These are phyloP conservation scores for Oophaga sylvatica DNA, from an alignment of 2,797 vertebrate genomes.

Conservation along the genomic window DNA sequence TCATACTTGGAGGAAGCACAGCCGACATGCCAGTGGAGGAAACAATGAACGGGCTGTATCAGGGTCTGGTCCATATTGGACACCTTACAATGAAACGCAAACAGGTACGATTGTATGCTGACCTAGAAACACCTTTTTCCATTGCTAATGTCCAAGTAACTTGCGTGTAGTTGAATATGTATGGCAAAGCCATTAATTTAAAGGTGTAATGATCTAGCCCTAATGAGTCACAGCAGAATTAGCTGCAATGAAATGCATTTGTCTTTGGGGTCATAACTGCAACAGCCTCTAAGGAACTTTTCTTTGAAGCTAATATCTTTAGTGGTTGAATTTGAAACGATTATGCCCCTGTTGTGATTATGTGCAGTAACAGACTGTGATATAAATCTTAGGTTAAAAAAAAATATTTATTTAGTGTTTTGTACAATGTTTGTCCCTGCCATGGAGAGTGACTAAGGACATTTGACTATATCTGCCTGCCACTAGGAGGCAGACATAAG, in stretches of 20 bases:
- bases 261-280: neutral
- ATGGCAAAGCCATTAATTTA: neutral
- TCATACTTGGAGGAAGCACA: conserved; percentile 93
- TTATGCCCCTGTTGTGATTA: no score
- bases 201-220: neutral
- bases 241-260: neutral
- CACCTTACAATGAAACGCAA: conserved; percentile 91
- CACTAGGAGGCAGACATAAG: no score
- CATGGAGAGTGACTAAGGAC: no score
- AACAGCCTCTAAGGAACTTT: neutral
- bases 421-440: no score
- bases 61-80: conserved; percentile 87
- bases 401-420: no score
- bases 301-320: no score
- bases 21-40: conserved; percentile 91
- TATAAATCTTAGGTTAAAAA: no score
- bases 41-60: conserved; percentile 83
- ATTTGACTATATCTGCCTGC: no score
- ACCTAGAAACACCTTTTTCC: no score
- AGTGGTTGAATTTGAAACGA: no score
- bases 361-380: no score
- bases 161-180: neutral
- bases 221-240: neutral
- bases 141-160: neutral
- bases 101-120: conserved; percentile 75